A percentile compares a stretch with the other conserved stretches of the same genome.
These are phyloP conservation scores for Nasua narica DNA, from an alignment of 2,797 vertebrate genomes.

Conservation along the genomic window DNA sequence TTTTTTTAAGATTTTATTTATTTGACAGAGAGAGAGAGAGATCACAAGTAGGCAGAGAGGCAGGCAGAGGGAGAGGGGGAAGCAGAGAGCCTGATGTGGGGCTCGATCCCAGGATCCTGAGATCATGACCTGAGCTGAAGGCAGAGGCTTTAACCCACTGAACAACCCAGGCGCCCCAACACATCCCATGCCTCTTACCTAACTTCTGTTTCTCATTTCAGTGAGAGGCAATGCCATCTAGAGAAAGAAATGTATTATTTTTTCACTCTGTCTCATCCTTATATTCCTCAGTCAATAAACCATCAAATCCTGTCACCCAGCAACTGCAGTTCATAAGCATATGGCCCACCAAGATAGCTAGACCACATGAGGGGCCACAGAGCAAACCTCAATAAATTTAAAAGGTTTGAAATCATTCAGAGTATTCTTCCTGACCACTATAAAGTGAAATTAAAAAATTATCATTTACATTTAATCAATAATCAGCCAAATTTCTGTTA, in stretches of 20 bases:
- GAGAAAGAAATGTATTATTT: not conserved
- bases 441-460: not conserved
- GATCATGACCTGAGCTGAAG: too few relatives aligned
- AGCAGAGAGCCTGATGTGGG: too few relatives aligned
- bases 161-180: too few relatives aligned
- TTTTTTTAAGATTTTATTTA: too few relatives aligned
- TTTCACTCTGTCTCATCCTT: not conserved
- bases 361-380: not conserved
- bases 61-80: too few relatives aligned
- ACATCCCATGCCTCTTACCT: not conserved
- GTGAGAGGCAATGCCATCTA: not conserved
- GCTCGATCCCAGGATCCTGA: too few relatives aligned
- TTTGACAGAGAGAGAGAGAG: too few relatives aligned
- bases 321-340: not conserved
- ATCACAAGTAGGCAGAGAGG: too few relatives aligned
- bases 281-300: not conserved
- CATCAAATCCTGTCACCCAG: not conserved
- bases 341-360: not conserved
- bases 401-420: not conserved
- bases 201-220: not conserved
- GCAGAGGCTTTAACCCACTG: too few relatives aligned
- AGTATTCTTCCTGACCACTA: not conserved
- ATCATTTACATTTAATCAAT: not conserved
- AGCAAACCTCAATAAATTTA: not conserved
- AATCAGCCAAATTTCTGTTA: not conserved